A percentile compares a stretch with the other conserved stretches of the same genome.
phyloP scores from a whole-genome alignment of 2,888 invertebrate genomes.

The Athalia cordata region DNA sequence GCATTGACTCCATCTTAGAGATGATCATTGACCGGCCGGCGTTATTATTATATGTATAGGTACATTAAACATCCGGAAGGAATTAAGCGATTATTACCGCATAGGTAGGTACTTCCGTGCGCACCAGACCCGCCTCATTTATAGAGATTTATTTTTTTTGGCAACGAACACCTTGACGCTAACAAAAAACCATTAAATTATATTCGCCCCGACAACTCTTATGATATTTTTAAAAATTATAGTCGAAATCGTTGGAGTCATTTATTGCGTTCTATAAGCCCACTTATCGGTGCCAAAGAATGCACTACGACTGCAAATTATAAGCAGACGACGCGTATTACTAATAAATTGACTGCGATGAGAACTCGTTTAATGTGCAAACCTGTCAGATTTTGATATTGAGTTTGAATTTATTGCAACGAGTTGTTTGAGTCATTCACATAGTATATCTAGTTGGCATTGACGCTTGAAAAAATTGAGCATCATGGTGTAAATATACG shows the following conservation, averaged over 20 bases:
- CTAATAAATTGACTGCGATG: no score
- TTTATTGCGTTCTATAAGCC: no score
- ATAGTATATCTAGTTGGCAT: no score
- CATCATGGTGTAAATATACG: no score
- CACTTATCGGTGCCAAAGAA: no score
- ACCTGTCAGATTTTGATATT: no score
- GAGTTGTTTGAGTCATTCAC: no score
- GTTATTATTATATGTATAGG: slow-evolving; percentile 13
- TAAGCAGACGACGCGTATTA: neutral
- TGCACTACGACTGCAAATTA: neutral
- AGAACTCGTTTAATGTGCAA: no score
- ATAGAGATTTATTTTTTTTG: neutral
- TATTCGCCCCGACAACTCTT: neutral
- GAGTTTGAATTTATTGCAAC: no score
- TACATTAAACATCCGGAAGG: slow-evolving; percentile 10
- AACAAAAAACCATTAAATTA: slow-evolving; percentile 8
- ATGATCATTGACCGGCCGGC: slow-evolving; percentile 8
- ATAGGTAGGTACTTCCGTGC: slow-evolving; percentile 1
- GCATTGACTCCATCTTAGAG: slow-evolving; percentile 19
- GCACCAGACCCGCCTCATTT: neutral
- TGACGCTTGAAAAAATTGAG: no score
- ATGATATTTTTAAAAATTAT: no score
- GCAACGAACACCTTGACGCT: neutral
- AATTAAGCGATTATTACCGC: slow-evolving; percentile 19
- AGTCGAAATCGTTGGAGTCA: no score